Base-by-base conservation (phyloP, 2,888 invertebrate species). In the Isotomurus palustris region DNA sequence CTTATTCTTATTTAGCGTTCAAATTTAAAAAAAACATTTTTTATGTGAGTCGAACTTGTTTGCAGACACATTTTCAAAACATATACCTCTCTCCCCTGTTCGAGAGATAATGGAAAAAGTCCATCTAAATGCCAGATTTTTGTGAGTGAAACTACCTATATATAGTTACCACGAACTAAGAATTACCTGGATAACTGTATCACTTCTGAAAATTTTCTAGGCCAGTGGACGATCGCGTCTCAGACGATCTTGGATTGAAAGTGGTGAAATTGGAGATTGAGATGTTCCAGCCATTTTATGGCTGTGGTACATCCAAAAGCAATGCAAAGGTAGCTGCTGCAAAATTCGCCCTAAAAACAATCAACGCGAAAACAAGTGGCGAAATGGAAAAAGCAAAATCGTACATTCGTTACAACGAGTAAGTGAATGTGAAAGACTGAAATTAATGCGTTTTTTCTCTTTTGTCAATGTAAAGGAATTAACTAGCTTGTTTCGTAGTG, bases 41-140 rank as follows among this genome's bases (percentile, higher is more conserved):
- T 6, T n/a, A 40, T 55, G 17, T 6, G 5, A 43, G 17, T 38
- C n/a, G 22, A 8, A 36, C 21, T n/a, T 24, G 6, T 40, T 66
- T 47, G 8, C 72, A 83, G 85, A 85, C 52, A 76, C 82, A 58
- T 99, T 95, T 76, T 84, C 87, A 28, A 77, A 76, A 44, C 82
- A 87, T 66, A 86, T 94, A 22, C 97, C 97, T 2, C 87, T 88
- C 70, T 91, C 94, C 72, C 88, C 93, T 0, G 85, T 97, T n/a
- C 81, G 94, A 47, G 82, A 88, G 67, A 75, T 99, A 1, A 78
- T 87, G 70, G 97, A 99, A 77, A 82, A 83, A 72, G 84, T 85
- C 65, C 87, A 88, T 62, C 86, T 87, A 32, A 82, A 84, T 55
- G 85, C 91, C 38, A 44, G 53, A 27, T 94, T 91, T 73, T 79